These are phyloP conservation scores for Drosophila nannoptera DNA, from an alignment of 1,140 invertebrate genomes.

Conservation along the genomic window DNA sequence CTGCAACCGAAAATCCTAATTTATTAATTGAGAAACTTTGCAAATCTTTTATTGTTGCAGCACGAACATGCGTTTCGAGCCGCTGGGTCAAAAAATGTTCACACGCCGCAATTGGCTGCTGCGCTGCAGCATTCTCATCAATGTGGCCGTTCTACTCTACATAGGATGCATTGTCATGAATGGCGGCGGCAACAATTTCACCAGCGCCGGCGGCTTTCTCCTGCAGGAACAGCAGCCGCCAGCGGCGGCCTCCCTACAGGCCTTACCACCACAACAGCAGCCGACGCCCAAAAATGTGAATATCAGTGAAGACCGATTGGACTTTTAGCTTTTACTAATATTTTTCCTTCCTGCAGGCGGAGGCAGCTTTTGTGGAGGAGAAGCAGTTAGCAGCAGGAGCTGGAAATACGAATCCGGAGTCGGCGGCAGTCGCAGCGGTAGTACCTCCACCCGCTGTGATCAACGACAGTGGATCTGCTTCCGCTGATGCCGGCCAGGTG, in stretches of 20 bases:
- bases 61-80: conserved; percentile 74
- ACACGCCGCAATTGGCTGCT: conserved; percentile 85
- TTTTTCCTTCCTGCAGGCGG: conserved; percentile 8
- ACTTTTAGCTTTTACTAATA: background rate
- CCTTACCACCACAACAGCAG: conserved; percentile 43
- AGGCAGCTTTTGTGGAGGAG: conserved; percentile 54
- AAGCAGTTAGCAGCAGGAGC: conserved; percentile 31
- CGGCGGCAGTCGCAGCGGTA: conserved; percentile 20
- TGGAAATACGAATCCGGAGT: conserved; percentile 42
- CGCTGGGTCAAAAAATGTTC: conserved; percentile 79
- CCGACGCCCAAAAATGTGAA: conserved; percentile 55
- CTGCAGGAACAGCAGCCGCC: conserved; percentile 62
- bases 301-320: conserved; percentile 29
- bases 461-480: conserved; percentile 40
- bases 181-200: conserved; percentile 72
- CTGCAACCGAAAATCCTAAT: too few species aligned
- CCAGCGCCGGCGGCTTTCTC: conserved; percentile 67
- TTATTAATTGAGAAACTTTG: background rate
- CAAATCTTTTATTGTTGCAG: conserved; percentile 31
- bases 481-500: conserved; percentile 47
- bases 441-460: conserved; percentile 22
- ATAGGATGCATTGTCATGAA: conserved; percentile 81
- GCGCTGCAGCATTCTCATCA: conserved; percentile 86
- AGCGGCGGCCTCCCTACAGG: conserved; percentile 44
- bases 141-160: conserved; percentile 85